phyloP scores from a whole-genome alignment of 2,888 invertebrate genomes.

The Macrophya annulata region DNA sequence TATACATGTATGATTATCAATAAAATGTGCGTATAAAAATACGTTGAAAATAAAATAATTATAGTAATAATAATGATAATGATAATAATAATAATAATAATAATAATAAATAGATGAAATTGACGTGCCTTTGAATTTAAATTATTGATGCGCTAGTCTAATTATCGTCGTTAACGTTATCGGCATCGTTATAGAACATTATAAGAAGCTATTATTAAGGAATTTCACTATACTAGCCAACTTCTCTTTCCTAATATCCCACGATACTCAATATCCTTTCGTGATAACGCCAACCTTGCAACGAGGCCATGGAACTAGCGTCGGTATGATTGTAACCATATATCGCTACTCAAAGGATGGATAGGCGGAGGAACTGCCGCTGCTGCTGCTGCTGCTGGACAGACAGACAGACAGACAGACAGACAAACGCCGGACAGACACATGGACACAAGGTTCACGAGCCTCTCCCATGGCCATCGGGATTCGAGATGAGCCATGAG shows the following conservation, averaged over 20 bases:
- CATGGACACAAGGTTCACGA: slow-evolving; percentile 75
- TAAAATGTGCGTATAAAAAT: neutral
- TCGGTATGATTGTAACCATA: slow-evolving; percentile 77
- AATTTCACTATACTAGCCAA: slow-evolving; percentile 6
- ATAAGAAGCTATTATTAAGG: slow-evolving; percentile 3
- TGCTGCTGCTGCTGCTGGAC: neutral
- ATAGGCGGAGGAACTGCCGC: slow-evolving; percentile 16
- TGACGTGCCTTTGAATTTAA: neutral
- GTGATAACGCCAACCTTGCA: slow-evolving; percentile 66
- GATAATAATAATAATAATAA: neutral
- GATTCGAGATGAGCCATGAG: slow-evolving; percentile 66
- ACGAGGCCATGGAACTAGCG: slow-evolving; percentile 65
- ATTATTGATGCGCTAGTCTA: slow-evolving; percentile 7
- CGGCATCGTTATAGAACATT: neutral
- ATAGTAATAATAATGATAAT: neutral
- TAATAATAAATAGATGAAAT: neutral
- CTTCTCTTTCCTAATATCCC: slow-evolving; percentile 64
- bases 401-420: slow-evolving; percentile 23
- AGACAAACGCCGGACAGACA: slow-evolving; percentile 28
- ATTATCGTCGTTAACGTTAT: slow-evolving; percentile 13
- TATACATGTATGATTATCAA: neutral
- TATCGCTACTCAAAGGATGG: slow-evolving; percentile 72
- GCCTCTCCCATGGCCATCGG: slow-evolving; percentile 77
- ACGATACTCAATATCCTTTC: slow-evolving; percentile 77
- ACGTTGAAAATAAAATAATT: neutral